These are phyloP conservation scores for Lordiphosa stackelbergi DNA, from an alignment of 1,140 invertebrate genomes.

Conservation along the genomic window DNA sequence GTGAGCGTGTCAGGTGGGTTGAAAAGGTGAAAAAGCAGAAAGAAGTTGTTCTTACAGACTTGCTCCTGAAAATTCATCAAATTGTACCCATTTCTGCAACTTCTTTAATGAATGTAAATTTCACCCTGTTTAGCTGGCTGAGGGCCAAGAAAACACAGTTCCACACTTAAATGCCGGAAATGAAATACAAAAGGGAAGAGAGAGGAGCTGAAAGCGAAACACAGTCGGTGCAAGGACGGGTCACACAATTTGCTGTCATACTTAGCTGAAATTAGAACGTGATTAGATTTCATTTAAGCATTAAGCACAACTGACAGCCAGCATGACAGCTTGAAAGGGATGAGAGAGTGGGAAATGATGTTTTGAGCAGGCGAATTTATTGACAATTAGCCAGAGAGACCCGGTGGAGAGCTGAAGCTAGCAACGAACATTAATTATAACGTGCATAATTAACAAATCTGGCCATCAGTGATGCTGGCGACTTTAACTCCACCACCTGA, in stretches of 20 bases:
- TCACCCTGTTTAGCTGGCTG: constrained; percentile 21
- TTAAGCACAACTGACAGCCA: constrained; percentile 67
- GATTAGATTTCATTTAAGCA: constrained; percentile 73
- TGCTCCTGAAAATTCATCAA: neutral
- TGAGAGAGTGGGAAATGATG: constrained; percentile 44
- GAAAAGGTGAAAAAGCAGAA: neutral
- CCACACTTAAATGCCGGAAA: constrained; percentile 54
- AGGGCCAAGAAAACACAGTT: constrained; percentile 30
- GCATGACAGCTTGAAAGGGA: constrained; percentile 41
- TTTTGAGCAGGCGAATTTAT: constrained; percentile 65
- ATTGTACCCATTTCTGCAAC: neutral
- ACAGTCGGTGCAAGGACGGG: constrained; percentile 1
- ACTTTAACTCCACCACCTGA: constrained; percentile 35
- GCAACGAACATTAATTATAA: constrained; percentile 60
- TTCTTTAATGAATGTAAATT: constrained; percentile 37
- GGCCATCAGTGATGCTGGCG: constrained; percentile 36
- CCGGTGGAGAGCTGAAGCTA: neutral
- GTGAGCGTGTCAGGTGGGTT: constrained; percentile 22
- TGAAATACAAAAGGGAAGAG: constrained; percentile 47
- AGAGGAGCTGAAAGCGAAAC: neutral
- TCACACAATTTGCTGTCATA: constrained; percentile 55
- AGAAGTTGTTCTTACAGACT: too few relatives aligned
- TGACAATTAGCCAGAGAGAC: constrained; percentile 51
- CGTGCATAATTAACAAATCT: constrained; percentile 71
- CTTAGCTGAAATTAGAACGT: constrained; percentile 70